Evolutionary conservation across 1,140 invertebrate species (phyloP).

Genomic region (Cydia strobilella): DNA sequence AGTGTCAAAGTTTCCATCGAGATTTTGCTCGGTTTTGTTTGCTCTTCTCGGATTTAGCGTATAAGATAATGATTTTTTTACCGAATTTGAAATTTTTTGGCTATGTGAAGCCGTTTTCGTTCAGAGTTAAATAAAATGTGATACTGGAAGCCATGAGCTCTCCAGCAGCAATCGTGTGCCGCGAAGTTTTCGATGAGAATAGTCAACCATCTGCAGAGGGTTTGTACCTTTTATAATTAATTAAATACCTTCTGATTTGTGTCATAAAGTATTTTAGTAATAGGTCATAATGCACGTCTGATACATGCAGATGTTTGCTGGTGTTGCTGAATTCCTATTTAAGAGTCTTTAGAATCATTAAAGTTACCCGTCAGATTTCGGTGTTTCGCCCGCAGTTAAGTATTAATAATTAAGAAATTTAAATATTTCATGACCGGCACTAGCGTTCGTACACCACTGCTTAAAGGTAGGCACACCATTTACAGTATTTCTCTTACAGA

Average conservation of each 20-base stretch:
- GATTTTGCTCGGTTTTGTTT: constrained; percentile 22
- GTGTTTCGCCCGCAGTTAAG: background rate
- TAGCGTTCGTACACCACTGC: background rate
- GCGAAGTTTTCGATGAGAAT: constrained; percentile 90
- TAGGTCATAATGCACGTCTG: background rate
- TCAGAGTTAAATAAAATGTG: constrained; percentile 55
- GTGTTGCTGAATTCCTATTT: background rate
- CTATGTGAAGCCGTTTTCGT: constrained; percentile 33
- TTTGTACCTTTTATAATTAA: constrained; percentile 61
- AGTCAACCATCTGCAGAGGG: constrained; percentile 89
- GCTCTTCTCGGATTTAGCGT: constrained; percentile 15
- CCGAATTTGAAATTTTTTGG: background rate
- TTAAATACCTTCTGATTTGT: constrained; percentile 38
- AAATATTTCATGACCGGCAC: background rate
- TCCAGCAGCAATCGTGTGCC: constrained; percentile 85
- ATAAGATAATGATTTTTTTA: constrained; percentile 23
- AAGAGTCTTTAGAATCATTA: background rate
- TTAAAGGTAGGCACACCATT: no score
- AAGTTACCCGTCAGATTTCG: background rate
- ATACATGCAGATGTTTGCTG: background rate
- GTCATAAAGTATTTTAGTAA: background rate
- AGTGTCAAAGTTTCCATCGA: constrained; percentile 25
- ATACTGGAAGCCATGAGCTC: constrained; percentile 62
- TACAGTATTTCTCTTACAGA: no score
- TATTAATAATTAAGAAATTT: background rate